Conservation (phyloP, 1,140 invertebrate species). For the Ceratosolen fusciceps region DNA sequence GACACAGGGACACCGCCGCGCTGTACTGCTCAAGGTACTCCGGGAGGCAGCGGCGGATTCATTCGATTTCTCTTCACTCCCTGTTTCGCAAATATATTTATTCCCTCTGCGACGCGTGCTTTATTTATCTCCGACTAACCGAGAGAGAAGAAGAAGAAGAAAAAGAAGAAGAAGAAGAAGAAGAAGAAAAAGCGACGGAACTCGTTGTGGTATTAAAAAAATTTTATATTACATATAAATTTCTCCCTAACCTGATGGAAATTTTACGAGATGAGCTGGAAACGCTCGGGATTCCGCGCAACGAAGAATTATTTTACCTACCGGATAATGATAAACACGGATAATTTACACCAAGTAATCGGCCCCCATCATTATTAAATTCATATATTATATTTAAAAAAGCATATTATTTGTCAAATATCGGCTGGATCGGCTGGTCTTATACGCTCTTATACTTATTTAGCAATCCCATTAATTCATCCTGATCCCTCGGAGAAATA, state of each 20-base stretch:
- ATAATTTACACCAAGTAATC: not conserved
- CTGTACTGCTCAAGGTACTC: not conserved
- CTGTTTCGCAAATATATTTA: conserved; percentile 16
- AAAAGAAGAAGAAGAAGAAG: no score
- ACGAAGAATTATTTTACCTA: not conserved
- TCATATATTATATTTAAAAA: not conserved
- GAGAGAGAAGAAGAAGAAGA: not conserved
- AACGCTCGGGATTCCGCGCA: not conserved
- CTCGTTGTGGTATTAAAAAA: conserved; percentile 10
- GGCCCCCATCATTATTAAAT: not conserved
- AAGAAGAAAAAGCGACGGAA: not conserved
- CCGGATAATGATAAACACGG: conserved; percentile 2
- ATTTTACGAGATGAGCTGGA: conserved; percentile 13
- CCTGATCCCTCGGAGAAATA: no score
- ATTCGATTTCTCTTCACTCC: not conserved
- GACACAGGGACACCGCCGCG: no score
- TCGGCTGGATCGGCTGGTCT: no score
- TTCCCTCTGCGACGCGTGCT: not conserved
- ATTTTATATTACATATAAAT: conserved; percentile 32
- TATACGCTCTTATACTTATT: no score
- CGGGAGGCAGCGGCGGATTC: not conserved
- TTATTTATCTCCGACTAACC: not conserved
- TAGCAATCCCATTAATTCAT: no score
- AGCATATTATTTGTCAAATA: not conserved
- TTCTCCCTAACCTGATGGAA: conserved; percentile 22